Percentiles rank a stretch among this genome's conserved stretches.
Evolutionary conservation across 1,140 invertebrate genomes (phyloP).

Genomic region (Chrysoperla carnea): DNA sequence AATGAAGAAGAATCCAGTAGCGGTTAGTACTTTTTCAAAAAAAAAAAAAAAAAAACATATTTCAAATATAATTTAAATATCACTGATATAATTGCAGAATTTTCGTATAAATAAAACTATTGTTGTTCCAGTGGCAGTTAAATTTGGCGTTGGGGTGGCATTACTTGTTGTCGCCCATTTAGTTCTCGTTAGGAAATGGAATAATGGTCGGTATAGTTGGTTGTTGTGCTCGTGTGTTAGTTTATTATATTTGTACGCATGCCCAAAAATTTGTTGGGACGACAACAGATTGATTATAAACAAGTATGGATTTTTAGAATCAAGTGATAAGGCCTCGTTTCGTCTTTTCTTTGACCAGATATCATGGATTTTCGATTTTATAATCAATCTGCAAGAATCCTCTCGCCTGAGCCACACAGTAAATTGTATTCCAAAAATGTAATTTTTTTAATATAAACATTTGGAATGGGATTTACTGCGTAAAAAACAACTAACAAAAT

Average conservation of each 20-base stretch:
- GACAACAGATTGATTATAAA: neutral
- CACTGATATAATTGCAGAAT: constrained; percentile 12
- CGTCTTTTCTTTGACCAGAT: too few relatives aligned
- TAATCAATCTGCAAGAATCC: too few relatives aligned
- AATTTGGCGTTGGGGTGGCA: constrained; percentile 55
- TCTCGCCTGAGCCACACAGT: too few relatives aligned
- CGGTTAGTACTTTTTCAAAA: constrained; percentile 5
- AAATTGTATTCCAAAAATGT: too few relatives aligned
- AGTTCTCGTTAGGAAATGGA: constrained; percentile 35
- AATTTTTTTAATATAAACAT: too few relatives aligned
- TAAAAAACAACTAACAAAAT: too few relatives aligned
- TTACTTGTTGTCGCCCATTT: constrained; percentile 58
- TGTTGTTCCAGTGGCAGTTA: constrained; percentile 57
- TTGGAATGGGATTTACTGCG: too few relatives aligned
- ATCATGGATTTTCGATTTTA: too few relatives aligned
- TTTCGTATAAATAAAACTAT: constrained; percentile 3
- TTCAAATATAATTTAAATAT: neutral
- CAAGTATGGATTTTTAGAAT: constrained; percentile 1
- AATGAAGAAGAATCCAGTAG: constrained; percentile 20
- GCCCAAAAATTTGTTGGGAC: neutral
- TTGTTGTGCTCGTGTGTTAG: constrained; percentile 8
- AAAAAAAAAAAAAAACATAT: neutral
- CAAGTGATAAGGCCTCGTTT: too few relatives aligned
- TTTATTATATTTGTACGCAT: neutral
- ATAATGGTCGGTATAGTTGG: constrained; percentile 14